phyloP scores from a whole-genome alignment of 1,140 invertebrate genomes.

The Cataglyphis hispanica region DNA sequence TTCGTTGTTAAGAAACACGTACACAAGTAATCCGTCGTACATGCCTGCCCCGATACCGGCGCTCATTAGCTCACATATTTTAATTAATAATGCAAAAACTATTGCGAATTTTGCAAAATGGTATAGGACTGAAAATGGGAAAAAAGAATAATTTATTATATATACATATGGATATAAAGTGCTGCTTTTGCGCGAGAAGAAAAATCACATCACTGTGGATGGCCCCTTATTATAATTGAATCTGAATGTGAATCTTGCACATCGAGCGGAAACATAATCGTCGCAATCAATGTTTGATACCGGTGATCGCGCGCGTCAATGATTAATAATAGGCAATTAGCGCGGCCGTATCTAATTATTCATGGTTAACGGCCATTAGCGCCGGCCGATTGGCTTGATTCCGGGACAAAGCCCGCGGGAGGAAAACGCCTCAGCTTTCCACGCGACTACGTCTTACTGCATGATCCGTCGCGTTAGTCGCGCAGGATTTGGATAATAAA shows the following conservation, averaged over 20 bases:
- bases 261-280: conserved; percentile 67
- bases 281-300: conserved; percentile 72
- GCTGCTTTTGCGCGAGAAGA: conserved; percentile 25
- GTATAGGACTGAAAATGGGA: too few relatives aligned
- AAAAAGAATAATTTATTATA: too few relatives aligned
- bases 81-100: too few relatives aligned
- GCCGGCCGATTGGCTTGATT: conserved; percentile 32
- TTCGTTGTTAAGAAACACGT: too few relatives aligned
- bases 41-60: too few relatives aligned
- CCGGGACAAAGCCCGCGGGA: background rate
- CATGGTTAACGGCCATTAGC: conserved; percentile 72
- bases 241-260: conserved; percentile 46
- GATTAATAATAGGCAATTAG: conserved; percentile 77
- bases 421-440: conserved; percentile 33
- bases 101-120: too few relatives aligned
- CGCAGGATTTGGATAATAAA: conserved; percentile 39
- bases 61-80: too few relatives aligned
- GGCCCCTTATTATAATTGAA: conserved; percentile 65
- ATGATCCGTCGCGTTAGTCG: conserved; percentile 26
- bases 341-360: conserved; percentile 74
- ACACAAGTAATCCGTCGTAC: too few relatives aligned
- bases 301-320: conserved; percentile 56
- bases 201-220: background rate
- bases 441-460: conserved; percentile 35
- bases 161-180: background rate